These are phyloP conservation scores for Ooceraea biroi DNA, from an alignment of 1,140 invertebrate species.

Conservation along the genomic window DNA sequence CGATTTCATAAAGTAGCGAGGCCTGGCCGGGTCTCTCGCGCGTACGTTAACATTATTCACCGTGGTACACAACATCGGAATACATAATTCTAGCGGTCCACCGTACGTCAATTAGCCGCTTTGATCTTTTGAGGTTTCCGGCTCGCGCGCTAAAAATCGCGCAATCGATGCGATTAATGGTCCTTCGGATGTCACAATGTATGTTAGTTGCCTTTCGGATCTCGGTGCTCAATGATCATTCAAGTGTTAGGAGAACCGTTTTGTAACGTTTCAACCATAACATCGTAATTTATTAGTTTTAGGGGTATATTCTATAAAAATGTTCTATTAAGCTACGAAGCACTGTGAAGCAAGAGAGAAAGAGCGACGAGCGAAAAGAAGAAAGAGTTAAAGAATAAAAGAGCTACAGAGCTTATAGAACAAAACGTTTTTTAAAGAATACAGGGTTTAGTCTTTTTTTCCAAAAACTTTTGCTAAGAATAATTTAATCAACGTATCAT, in stretches of 20 bases:
- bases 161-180: background rate
- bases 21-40: background rate
- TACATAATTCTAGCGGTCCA: slow-evolving; percentile 15
- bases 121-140: slow-evolving; percentile 41
- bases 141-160: slow-evolving; percentile 9
- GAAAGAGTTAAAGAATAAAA: too few relatives aligned
- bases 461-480: too few relatives aligned
- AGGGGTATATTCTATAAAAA: too few relatives aligned
- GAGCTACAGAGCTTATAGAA: too few relatives aligned
- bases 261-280: too few relatives aligned
- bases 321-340: too few relatives aligned
- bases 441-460: too few relatives aligned
- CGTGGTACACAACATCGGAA: background rate
- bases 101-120: slow-evolving; percentile 39
- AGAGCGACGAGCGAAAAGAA: too few relatives aligned
- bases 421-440: too few relatives aligned
- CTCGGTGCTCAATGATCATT: background rate
- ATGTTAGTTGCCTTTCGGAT: slow-evolving; percentile 5
- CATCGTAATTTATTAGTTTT: too few relatives aligned
- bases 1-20: slow-evolving; percentile 50
- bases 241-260: background rate
- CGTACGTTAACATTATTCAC: slow-evolving; percentile 33
- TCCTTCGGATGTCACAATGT: background rate
- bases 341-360: too few relatives aligned
- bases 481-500: too few relatives aligned